These are phyloP conservation scores for Orbicella faveolata DNA, from an alignment of 64 coral and sea anemone genomes.

Conservation along the genomic window DNA sequence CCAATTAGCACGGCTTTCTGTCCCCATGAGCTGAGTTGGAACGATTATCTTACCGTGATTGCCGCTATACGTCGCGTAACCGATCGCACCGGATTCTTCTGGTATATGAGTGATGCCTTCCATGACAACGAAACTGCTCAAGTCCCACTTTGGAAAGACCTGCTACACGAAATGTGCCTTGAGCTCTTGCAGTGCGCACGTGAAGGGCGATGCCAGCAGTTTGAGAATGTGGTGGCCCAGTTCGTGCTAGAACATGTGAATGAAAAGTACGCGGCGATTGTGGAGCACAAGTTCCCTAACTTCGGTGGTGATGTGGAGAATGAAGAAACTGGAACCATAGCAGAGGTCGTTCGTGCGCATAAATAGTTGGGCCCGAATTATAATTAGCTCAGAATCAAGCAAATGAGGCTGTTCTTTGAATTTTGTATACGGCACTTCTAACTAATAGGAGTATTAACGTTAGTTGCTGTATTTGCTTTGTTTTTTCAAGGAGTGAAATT, in stretches of 20 bases:
- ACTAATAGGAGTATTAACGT: no score
- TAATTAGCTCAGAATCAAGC: no score
- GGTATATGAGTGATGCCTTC: slow-evolving; percentile 4
- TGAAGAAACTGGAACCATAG: neutral
- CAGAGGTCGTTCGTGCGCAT: slow-evolving; percentile 6
- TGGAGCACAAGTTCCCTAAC: slow-evolving; percentile 17
- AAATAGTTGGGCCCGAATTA: no score
- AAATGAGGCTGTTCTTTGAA: no score
- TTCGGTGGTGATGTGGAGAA: slow-evolving; percentile 27
- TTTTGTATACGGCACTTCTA: no score
- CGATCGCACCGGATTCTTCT: slow-evolving; percentile 33
- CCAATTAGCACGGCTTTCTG: slow-evolving; percentile 48
- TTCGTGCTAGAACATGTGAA: slow-evolving; percentile 39
- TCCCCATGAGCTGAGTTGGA: slow-evolving; percentile 27
- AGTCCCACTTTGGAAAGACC: slow-evolving; percentile 19
- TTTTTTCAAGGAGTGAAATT: no score
- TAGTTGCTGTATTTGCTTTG: no score
- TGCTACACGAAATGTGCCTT: slow-evolving; percentile 7
- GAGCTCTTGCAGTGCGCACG: slow-evolving; percentile 30
- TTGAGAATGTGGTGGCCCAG: slow-evolving; percentile 1
- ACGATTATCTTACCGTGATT: slow-evolving; percentile 28
- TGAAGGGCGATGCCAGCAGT: slow-evolving; percentile 14
- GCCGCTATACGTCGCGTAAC: slow-evolving; percentile 15
- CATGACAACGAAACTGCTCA: slow-evolving; percentile 18
- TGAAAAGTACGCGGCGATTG: neutral